Conservation (phyloP, 1,140 invertebrate species). For the Heliconius nattereri region DNA sequence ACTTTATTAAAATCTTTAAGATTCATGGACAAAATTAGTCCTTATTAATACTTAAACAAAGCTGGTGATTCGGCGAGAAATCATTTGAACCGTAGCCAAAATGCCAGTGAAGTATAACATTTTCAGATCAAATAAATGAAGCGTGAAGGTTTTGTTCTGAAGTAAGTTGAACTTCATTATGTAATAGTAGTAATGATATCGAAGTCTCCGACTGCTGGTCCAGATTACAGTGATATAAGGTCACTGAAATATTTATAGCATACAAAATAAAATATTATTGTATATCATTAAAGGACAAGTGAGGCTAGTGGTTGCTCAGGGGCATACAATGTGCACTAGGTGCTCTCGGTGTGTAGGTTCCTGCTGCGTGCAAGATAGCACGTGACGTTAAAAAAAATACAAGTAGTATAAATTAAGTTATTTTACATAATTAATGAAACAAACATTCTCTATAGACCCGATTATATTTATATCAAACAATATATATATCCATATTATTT, state of each 20-base stretch:
- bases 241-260: constrained; percentile 18
- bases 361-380: no score
- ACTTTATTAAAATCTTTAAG: neutral
- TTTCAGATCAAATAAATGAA: constrained; percentile 22
- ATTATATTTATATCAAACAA: no score
- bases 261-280: neutral
- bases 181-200: constrained; percentile 16
- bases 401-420: no score
- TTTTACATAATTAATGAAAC: no score
- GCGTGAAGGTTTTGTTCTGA: constrained; percentile 23
- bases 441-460: no score
- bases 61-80: neutral
- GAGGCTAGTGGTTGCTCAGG: no score
- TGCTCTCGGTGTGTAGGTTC: no score
- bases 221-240: constrained; percentile 3
- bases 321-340: no score
- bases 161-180: constrained; percentile 26
- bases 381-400: no score
- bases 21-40: neutral
- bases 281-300: neutral
- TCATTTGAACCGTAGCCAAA: constrained; percentile 19
- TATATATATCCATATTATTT: no score
- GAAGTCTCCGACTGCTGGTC: neutral
- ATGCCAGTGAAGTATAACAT: constrained; percentile 25
- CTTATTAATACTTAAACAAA: neutral